Evolutionary conservation across 2,113 vertebrate genomes (phyloP).

Genomic region (Sigmodon hispidus): DNA sequence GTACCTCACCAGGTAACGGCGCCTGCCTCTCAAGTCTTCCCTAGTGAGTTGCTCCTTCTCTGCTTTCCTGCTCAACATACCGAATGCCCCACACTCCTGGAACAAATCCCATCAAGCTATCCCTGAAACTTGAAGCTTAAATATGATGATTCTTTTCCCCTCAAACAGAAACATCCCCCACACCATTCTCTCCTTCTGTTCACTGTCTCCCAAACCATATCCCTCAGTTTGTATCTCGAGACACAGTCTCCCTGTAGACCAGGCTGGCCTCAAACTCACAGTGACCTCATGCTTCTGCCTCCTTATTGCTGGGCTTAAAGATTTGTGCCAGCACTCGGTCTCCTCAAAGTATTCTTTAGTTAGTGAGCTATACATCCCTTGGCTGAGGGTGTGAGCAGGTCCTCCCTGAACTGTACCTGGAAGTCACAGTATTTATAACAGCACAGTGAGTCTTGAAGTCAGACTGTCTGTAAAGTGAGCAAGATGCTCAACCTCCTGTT

Average conservation of each 20-base stretch:
- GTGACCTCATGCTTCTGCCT: background rate
- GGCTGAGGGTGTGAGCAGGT: background rate
- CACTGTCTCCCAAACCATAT: background rate
- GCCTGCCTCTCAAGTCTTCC: background rate
- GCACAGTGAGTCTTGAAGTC: background rate
- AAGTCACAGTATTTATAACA: background rate
- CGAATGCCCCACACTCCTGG: background rate
- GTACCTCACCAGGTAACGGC: background rate
- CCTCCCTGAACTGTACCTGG: background rate
- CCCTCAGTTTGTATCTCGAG: background rate
- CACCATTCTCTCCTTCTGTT: background rate
- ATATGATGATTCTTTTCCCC: background rate
- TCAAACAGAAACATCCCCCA: background rate
- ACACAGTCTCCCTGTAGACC: background rate
- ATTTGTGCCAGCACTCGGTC: background rate
- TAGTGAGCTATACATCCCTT: background rate
- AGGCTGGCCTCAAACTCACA: background rate
- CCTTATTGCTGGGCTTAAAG: background rate
- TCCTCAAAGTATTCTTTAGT: background rate
- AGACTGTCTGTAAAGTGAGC: background rate
- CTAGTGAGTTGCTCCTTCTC: background rate
- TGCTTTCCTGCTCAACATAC: background rate
- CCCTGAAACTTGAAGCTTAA: conserved; percentile 3
- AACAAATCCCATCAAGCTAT: background rate
- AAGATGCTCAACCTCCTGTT: background rate